Evolutionary conservation across 2,888 invertebrate species (phyloP).

Genomic region (Mesorhabditis sp.): DNA sequence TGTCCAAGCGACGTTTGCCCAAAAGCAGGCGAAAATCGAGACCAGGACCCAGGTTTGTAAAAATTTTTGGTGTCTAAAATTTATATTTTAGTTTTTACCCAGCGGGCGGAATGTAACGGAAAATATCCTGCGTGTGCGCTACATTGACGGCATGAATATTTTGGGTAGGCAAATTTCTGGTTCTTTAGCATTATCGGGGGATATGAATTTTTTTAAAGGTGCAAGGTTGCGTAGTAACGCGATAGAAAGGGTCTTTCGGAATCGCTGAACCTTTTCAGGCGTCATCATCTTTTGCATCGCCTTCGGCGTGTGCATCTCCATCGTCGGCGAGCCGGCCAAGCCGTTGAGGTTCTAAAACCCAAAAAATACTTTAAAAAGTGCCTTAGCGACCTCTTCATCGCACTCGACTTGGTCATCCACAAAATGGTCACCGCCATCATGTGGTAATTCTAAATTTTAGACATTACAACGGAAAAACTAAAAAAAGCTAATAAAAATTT

Average conservation of each 20-base stretch:
- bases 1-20: slow-evolving; percentile 69
- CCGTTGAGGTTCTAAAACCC: slow-evolving; percentile 61
- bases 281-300: slow-evolving; percentile 71
- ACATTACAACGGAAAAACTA: not conserved
- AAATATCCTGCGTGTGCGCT: slow-evolving; percentile 19
- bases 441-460: slow-evolving; percentile 66
- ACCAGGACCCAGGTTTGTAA: not conserved
- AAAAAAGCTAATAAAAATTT: not conserved
- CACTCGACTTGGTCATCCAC: slow-evolving; percentile 83
- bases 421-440: slow-evolving; percentile 82
- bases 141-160: slow-evolving; percentile 68
- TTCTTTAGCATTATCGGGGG: not conserved
- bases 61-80: not conserved
- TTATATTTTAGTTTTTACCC: not conserved
- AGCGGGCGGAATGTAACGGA: slow-evolving; percentile 8
- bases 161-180: slow-evolving; percentile 60
- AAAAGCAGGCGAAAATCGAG: slow-evolving; percentile 38
- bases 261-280: slow-evolving; percentile 22
- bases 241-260: not conserved
- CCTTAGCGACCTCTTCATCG: slow-evolving; percentile 64
- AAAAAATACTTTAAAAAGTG: not conserved
- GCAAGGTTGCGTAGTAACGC: not conserved
- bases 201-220: not conserved
- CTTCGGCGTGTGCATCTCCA: slow-evolving; percentile 80
- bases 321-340: slow-evolving; percentile 75